These are phyloP conservation scores for Nothoprocta perdicaria DNA, from an alignment of 2,113 vertebrate genomes.

Conservation along the genomic window DNA sequence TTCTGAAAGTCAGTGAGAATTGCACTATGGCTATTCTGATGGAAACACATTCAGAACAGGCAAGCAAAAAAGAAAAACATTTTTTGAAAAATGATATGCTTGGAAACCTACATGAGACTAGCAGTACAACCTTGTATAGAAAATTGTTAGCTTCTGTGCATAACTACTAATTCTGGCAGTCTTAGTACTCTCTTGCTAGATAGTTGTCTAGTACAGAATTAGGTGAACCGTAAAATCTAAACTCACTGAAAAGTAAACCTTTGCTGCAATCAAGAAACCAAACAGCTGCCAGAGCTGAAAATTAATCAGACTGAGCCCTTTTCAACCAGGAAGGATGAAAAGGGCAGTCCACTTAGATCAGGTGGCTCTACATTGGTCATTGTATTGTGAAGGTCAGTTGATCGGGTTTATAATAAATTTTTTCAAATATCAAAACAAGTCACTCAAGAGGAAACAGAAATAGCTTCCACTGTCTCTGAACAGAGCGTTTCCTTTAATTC, in stretches of 20 bases:
- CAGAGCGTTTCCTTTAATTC: neutral
- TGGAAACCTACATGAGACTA: neutral
- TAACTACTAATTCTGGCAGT: neutral
- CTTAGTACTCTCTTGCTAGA: rapidly evolving
- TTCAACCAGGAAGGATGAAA: neutral
- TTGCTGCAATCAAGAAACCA: neutral
- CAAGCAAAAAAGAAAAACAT: neutral
- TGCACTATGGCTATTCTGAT: neutral
- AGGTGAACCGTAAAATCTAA: neutral
- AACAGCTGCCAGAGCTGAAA: neutral
- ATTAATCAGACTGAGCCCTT: neutral
- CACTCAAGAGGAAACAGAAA: neutral
- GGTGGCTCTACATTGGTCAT: neutral
- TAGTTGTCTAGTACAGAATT: neutral
- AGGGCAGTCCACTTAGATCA: neutral
- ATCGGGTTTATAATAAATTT: neutral
- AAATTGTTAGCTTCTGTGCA: neutral
- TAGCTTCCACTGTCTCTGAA: neutral
- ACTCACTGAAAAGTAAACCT: neutral
- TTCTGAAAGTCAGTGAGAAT: neutral
- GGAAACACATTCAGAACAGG: neutral
- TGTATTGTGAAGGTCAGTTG: neutral
- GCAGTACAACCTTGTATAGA: neutral
- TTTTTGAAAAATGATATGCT: neutral
- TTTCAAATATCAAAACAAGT: neutral